Base-by-base conservation (phyloP, 2,888 invertebrate species). In the Platypus cylindrus region DNA sequence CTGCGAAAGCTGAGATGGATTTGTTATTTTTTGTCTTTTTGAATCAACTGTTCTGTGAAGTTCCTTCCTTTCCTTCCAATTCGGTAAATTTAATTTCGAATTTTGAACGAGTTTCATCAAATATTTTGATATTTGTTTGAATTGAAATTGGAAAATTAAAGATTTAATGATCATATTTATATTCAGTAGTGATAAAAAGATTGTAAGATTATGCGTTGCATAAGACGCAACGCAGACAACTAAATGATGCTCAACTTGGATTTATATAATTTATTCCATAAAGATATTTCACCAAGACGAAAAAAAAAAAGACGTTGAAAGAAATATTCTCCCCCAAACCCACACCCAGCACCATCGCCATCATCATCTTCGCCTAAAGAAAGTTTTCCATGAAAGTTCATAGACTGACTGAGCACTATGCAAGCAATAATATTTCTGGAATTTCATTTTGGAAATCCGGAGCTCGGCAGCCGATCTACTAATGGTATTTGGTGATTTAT, bases 401-500 rank as follows among this genome's bases (percentile, higher is more conserved):
- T n/a, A n/a, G n/a, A n/a, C n/a, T n/a, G n/a, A n/a, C n/a, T n/a
- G n/a, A n/a, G n/a, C n/a, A n/a, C n/a, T n/a, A n/a, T n/a, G n/a
- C n/a, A n/a, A n/a, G n/a, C n/a, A n/a, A 27, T 27, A 27, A 27
- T 27, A 27, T 27, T 27, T 27, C 52, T 43, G 58, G 59, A 59
- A 59, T 59, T 59, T 52, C 58, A 59, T 60, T 60, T 60, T 59
- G 58, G 53, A 56, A 53, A 53, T 56, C 54, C 45, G 55, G 57
- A 58, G 57, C 57, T 57, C 57, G 55, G 54, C 50, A 47, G 52
- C 51, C 50, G 51, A 50, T 50, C 49, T 49, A 53, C 55, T 59
- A 60, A 60, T 59, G 60, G 58, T 54, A 50, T 52, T 55, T 58
- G 59, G 59, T 59, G 59, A 59, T 60, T 60, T 59, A 59, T 59